Conservation (phyloP, 2,797 vertebrate species). For the Syngnathus acus region DNA sequence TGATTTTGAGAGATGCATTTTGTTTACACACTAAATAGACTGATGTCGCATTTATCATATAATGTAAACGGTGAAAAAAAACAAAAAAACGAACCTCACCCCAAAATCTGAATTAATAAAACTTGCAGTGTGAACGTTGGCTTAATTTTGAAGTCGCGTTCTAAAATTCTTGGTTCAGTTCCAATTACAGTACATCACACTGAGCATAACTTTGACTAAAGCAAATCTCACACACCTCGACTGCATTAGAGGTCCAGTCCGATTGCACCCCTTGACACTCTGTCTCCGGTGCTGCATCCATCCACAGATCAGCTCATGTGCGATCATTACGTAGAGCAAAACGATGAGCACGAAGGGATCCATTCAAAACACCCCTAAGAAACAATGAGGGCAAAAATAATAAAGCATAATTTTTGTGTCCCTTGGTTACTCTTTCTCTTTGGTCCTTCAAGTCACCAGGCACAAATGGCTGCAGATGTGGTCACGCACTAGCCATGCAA, state of each 20-base stretch:
- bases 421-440: not conserved
- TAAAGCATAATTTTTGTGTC: not conserved
- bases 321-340: conserved; percentile 83
- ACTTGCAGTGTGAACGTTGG: too few species aligned
- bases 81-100: too few species aligned
- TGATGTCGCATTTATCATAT: too few species aligned
- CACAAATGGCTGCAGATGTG: not conserved
- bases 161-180: too few species aligned
- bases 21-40: too few species aligned
- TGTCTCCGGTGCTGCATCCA: conserved; percentile 80
- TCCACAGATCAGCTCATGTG: conserved; percentile 83
- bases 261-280: conserved; percentile 67
- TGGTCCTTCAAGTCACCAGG: not conserved
- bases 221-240: conserved; percentile 60
- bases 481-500: not conserved
- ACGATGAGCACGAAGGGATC: conserved; percentile 84
- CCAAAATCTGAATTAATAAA: too few species aligned
- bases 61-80: too few species aligned
- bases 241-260: conserved; percentile 62
- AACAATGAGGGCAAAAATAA: not conserved
- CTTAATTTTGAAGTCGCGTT: too few species aligned
- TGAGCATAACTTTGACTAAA: not conserved
- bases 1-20: too few species aligned
- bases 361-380: conserved; percentile 40
- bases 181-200: too few species aligned